Base-by-base conservation (phyloP, 2,888 invertebrate species). In the Athripsodes cinereus region DNA sequence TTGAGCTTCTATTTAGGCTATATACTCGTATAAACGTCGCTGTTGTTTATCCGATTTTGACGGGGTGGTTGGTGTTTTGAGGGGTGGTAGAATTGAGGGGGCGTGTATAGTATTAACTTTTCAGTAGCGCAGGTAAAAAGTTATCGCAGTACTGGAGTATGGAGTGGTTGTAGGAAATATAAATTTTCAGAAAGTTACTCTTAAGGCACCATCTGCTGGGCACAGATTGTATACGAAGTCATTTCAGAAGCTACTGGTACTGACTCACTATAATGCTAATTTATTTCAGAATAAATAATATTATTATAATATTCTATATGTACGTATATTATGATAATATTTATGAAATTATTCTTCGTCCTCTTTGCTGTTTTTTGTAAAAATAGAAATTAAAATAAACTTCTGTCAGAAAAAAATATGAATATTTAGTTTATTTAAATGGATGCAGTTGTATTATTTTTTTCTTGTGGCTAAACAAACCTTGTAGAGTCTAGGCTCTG, bases 101-200 rank as follows among this genome's bases (percentile, higher is more conserved):
- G 40, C 3, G 13, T 2, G 40, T n/a, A n/a, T 13, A 16, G 40
- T 11, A 31, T 5, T 40, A 40, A 40, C 40, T 40, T 40, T 40
- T 40, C 40, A 18, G n/a, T n/a, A n/a, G 58, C 58, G n/a, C 58
- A 58, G 54, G 58, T 58, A 58, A 58, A 51, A 53, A 56, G 56
- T 60, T 60, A 40, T 55, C 52, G 40, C 16, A 13, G 31, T 6
- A 31, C 6, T 8, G 31, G 31, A n/a, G n/a, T 31, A 11, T 6
- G 31, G 31, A 31, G 40, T 16, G 13, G 16, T 40, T 8, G 40
- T 40, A 40, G 60, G 53, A 56, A 56, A 60, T 47, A 60, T 60
- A 60, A 60, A 60, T 60, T 60, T 59, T 57, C 40, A 16, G 53
- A 60, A 60, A 60, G 56, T 60, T 60, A 34, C 22, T 44, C 22